These are phyloP conservation scores for Oncorhynchus kisutch DNA, from an alignment of 2,113 vertebrate species.

Conservation along the genomic window DNA sequence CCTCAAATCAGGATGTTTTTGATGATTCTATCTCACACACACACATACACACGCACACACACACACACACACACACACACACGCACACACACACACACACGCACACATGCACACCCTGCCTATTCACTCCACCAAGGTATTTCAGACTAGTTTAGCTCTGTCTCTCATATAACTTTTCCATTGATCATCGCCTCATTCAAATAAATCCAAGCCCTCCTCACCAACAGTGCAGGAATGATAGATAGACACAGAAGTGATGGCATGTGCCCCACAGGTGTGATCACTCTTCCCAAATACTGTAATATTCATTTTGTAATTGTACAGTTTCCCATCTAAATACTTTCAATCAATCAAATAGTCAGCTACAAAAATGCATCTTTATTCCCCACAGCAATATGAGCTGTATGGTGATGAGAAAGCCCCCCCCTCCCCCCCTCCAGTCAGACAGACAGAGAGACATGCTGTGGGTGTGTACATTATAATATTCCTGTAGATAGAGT, in stretches of 20 bases:
- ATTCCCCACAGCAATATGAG: conserved; percentile 26
- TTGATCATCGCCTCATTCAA: not conserved
- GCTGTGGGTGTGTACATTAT: too few relatives aligned
- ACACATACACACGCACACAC: too few relatives aligned
- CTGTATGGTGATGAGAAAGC: conserved; percentile 31
- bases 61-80: too few relatives aligned
- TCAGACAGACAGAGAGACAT: too few relatives aligned
- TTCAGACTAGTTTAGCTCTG: not conserved
- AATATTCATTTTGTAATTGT: conserved; percentile 6
- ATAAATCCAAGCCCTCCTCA: not conserved
- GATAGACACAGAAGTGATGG: not conserved
- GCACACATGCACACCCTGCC: not conserved
- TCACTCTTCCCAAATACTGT: conserved; percentile 7
- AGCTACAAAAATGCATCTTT: conserved; percentile 28
- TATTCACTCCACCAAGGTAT: not conserved
- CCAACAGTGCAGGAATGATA: not conserved
- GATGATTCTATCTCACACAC: not conserved
- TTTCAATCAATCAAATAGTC: not conserved
- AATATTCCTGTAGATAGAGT: too few relatives aligned
- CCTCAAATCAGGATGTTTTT: too few relatives aligned
- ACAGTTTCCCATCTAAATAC: conserved; percentile 3
- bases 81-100: too few relatives aligned
- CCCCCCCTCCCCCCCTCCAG: not conserved
- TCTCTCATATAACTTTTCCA: not conserved
- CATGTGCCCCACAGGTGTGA: conserved; percentile 13